Evolutionary conservation across 2,888 invertebrate genomes (phyloP), one percentile per base, ranked within the genome.

Genomic region (Eugnorisma glareosa): DNA sequence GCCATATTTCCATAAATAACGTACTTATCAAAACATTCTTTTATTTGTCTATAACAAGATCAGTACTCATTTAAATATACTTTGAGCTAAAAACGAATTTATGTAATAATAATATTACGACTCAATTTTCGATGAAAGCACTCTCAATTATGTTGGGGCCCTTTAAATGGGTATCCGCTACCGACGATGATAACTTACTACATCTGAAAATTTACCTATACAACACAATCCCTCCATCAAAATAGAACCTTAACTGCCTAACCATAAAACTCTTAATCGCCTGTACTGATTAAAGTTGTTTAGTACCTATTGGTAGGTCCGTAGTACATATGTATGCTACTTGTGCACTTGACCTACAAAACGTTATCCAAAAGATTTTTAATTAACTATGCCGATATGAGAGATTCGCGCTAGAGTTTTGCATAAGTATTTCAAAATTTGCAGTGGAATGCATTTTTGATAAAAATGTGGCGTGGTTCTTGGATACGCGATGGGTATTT

Each of bases 261-360:
- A 1, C 0, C 0, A 15, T 82, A 80, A 67, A 54, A 59, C 71
- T 72, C n/a, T 67, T 70, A 69, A 73, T 82, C n/a, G 51, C 28
- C 13, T 78, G 73, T 37, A 63, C 74, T 82, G 71, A 80, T 86
- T 86, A 82, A 69, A 83, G 37, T 18, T 48, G n/a, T 57, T 31
- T 57, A 51, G 75, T 80, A 68, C 57, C 64, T 78, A 75, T 73
- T 51, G 73, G 67, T 74, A 40, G 40, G 6, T 77, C 35, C 37
- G 40, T 37, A 67, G 35, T 51, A 66, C 71, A 73, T 77, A 75
- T 75, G 75, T 86, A 85, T 85, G 72, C 74, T 84, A 83, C 84
- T 78, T 75, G 80, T 90, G 89, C 88, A 90, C 94, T 94, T 94
- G 93, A 94, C 93, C 93, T 91, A 92, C 69, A 92, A 92, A 93